These are phyloP conservation scores for Patella caerulea DNA, from an alignment of 2,888 invertebrate species.

Conservation along the genomic window DNA sequence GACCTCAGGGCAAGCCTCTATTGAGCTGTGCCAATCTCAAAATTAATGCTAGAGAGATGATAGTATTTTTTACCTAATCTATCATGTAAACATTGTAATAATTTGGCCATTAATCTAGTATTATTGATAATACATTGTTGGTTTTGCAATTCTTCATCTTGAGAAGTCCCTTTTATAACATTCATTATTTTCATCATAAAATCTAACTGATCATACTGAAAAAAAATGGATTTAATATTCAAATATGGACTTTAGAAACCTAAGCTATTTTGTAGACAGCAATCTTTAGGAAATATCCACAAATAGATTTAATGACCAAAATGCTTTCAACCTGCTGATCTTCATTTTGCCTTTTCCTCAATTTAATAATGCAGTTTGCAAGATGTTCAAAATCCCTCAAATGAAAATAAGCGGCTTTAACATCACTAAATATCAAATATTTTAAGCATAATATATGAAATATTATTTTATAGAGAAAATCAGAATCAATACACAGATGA, in stretches of 20 bases:
- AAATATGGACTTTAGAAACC: background rate
- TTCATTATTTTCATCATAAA: background rate
- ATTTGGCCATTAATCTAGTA: background rate
- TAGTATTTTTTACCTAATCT: background rate
- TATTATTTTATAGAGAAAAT: too few relatives aligned
- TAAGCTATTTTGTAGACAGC: background rate
- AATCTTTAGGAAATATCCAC: background rate
- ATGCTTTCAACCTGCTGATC: slow-evolving; percentile 21
- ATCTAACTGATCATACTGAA: slow-evolving; percentile 1
- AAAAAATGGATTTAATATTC: background rate
- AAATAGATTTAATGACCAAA: slow-evolving; percentile 6
- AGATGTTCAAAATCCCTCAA: too few relatives aligned
- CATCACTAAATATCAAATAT: too few relatives aligned
- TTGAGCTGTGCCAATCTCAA: too few relatives aligned
- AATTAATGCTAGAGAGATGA: too few relatives aligned
- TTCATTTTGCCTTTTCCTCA: background rate
- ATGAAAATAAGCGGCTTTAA: too few relatives aligned
- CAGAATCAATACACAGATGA: too few relatives aligned
- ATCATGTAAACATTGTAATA: background rate
- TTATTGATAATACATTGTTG: background rate
- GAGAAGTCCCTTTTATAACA: background rate
- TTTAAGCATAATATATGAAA: too few relatives aligned
- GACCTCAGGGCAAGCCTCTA: too few relatives aligned
- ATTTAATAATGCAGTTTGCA: too few relatives aligned
- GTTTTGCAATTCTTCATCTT: background rate